phyloP scores from a whole-genome alignment of 2,888 invertebrate species.

The Pandemis corylana region DNA sequence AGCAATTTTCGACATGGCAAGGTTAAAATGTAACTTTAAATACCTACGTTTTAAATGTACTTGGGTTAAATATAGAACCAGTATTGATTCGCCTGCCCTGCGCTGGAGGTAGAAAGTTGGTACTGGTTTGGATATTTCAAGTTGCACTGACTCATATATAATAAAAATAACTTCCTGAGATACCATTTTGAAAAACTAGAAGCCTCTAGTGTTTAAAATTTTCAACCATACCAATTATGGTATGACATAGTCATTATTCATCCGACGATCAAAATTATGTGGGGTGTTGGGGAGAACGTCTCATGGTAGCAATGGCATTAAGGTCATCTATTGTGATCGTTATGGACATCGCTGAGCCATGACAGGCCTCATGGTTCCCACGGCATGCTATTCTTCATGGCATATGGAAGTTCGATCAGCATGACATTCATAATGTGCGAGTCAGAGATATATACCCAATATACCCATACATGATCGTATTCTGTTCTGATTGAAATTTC shows the following conservation, averaged over 20 bases:
- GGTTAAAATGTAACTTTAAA: constrained; percentile 19
- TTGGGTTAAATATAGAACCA: constrained; percentile 35
- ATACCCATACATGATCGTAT: constrained; percentile 15
- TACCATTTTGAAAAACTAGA: neutral
- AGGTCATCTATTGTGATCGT: constrained; percentile 63
- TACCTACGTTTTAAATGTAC: constrained; percentile 23
- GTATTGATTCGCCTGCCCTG: constrained; percentile 38
- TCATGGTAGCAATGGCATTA: constrained; percentile 42
- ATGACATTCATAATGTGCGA: constrained; percentile 29
- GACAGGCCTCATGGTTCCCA: constrained; percentile 59
- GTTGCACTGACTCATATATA: constrained; percentile 22
- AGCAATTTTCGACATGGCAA: constrained; percentile 21
- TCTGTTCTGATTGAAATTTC: neutral
- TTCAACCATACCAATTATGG: neutral
- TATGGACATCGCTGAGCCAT: constrained; percentile 54
- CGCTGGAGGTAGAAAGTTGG: constrained; percentile 33
- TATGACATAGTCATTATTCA: neutral
- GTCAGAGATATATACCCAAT: constrained; percentile 6
- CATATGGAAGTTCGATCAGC: constrained; percentile 27
- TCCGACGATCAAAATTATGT: neutral
- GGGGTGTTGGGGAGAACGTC: neutral
- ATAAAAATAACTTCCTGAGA: constrained; percentile 17
- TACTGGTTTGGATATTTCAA: constrained; percentile 25
- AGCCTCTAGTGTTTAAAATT: neutral
- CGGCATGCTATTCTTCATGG: constrained; percentile 44